These are phyloP conservation scores for Nemapogon koenigi DNA, from an alignment of 2,888 invertebrate species.

Conservation along the genomic window DNA sequence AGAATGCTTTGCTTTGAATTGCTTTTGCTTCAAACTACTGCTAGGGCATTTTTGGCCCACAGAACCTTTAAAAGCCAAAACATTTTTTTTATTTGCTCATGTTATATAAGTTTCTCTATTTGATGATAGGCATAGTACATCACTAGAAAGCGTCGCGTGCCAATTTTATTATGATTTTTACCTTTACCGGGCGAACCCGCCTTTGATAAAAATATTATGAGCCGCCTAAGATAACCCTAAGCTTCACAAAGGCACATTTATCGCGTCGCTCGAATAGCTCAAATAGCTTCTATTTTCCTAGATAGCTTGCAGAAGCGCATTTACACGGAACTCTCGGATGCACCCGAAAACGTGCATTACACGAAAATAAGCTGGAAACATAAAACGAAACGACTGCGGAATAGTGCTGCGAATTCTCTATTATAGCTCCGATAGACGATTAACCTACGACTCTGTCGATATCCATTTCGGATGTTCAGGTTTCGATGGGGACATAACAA, in stretches of 20 bases:
- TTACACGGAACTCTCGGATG: conserved; percentile 21
- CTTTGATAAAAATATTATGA: conserved; percentile 18
- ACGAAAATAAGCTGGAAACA: conserved; percentile 35
- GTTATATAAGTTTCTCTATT: no score
- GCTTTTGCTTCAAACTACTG: no score
- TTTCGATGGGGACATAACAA: conserved; percentile 4
- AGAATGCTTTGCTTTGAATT: no score
- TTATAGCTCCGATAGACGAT: conserved; percentile 41
- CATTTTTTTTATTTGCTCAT: no score
- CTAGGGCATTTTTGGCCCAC: no score
- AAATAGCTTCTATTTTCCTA: no score
- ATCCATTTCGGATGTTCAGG: conserved; percentile 6
- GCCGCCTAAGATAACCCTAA: conserved; percentile 8
- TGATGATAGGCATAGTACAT: no score
- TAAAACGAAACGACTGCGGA: conserved; percentile 27
- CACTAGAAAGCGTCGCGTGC: conserved; percentile 9
- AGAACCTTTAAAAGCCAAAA: no score
- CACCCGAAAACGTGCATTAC: conserved; percentile 30
- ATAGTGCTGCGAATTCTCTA: conserved; percentile 28
- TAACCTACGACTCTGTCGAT: conserved; percentile 22
- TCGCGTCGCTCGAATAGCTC: no score
- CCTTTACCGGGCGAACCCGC: conserved; percentile 9
- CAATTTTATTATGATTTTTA: conserved; percentile 17
- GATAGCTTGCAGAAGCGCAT: conserved; percentile 12
- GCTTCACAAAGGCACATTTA: no score